Percentiles rank a stretch among this genome's conserved stretches.
Evolutionary conservation across 2,113 vertebrate species (phyloP).

Genomic region (Vulpes vulpes): DNA sequence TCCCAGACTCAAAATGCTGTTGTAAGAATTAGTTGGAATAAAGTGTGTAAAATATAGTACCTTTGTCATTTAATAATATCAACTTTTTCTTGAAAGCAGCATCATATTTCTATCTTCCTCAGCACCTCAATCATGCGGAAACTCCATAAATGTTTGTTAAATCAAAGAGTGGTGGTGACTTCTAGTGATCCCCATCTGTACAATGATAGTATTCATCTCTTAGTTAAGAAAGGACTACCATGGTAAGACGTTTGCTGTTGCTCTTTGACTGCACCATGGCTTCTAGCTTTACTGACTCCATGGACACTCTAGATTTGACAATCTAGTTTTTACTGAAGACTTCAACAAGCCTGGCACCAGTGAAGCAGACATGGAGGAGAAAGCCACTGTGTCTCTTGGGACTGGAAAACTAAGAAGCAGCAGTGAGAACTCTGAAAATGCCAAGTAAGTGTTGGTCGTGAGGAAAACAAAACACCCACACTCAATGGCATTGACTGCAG

Average conservation of each 20-base stretch:
- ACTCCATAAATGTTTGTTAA: neutral
- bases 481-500: neutral
- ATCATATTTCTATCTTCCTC: neutral
- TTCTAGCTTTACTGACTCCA: neutral
- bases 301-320: neutral
- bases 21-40: neutral
- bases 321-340: neutral
- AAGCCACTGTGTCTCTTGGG: neutral
- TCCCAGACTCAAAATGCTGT: neutral
- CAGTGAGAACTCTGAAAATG: neutral
- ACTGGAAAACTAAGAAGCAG: neutral
- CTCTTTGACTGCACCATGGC: neutral
- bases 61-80: neutral
- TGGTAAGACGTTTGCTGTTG: neutral
- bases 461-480: neutral
- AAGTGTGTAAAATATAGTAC: neutral
- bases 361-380: neutral
- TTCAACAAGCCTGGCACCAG: neutral
- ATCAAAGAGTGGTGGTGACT: neutral
- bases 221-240: neutral
- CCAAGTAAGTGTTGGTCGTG: neutral
- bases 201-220: neutral
- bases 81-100: neutral
- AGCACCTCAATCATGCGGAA: neutral
- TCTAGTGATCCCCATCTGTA: neutral